These are phyloP conservation scores for Microplitis manilae DNA, from an alignment of 2,888 invertebrate species.

Conservation along the genomic window DNA sequence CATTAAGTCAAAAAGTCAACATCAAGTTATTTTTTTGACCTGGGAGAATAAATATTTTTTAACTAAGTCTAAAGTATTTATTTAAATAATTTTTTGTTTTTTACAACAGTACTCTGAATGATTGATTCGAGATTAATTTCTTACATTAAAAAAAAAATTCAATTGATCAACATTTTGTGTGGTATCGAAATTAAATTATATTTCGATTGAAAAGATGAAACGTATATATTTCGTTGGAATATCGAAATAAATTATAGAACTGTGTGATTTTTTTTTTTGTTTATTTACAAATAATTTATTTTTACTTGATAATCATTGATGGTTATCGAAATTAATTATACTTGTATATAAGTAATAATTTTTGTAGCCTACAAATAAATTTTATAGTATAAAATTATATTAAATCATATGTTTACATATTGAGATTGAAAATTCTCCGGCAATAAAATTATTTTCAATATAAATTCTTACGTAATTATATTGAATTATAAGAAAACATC, in stretches of 20 bases:
- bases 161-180: too few species aligned
- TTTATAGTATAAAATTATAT: neutral
- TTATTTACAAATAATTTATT: neutral
- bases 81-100: too few species aligned
- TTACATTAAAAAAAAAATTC: too few species aligned
- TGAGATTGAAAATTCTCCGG: neutral
- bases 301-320: neutral
- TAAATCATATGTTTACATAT: neutral
- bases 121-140: too few species aligned
- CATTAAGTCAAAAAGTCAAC: too few species aligned
- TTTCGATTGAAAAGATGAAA: too few species aligned
- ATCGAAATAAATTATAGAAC: neutral
- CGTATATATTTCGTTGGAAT: too few species aligned
- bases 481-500: neutral
- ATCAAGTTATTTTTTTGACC: too few species aligned
- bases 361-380: neutral
- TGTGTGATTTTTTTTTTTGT: neutral
- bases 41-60: too few species aligned
- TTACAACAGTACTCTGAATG: too few species aligned
- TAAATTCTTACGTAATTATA: neutral
- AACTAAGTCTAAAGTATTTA: too few species aligned
- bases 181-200: too few species aligned
- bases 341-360: neutral
- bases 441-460: neutral
- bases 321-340: neutral